A percentile compares a stretch with the other conserved stretches of the same genome.
phyloP scores from a whole-genome alignment of 2,113 vertebrate genomes.

The Sapajus apella region DNA sequence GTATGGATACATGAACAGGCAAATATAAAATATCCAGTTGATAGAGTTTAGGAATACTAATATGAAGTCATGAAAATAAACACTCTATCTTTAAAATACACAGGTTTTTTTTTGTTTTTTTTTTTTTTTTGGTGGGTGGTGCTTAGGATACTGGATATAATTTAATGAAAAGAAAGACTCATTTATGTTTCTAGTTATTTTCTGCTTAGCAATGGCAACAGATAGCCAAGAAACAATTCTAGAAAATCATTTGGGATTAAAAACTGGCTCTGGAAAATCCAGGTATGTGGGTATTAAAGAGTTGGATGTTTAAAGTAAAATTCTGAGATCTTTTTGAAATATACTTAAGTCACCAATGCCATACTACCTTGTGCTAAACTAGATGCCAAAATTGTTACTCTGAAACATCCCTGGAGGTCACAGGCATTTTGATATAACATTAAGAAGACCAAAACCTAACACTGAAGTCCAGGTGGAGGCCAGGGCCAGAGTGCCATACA shows the following conservation, averaged over 20 bases:
- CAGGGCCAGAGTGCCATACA: too few relatives aligned
- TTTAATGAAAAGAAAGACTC: neutral
- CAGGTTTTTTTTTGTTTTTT: neutral
- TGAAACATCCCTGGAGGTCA: neutral
- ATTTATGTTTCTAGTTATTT: slow-evolving; percentile 19
- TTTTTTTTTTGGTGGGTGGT: neutral
- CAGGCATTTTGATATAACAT: neutral
- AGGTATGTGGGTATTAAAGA: neutral
- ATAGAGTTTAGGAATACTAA: neutral
- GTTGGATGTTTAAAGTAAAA: neutral
- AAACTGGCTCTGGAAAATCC: slow-evolving; percentile 8
- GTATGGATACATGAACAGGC: neutral
- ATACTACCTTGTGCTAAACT: neutral
- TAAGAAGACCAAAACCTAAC: neutral
- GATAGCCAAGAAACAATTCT: neutral
- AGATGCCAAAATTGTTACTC: neutral
- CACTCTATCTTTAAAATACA: neutral
- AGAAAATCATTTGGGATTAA: slow-evolving; percentile 33
- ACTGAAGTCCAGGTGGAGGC: neutral
- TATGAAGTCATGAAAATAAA: neutral
- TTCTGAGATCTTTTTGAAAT: neutral
- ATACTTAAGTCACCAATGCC: neutral
- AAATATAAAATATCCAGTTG: neutral
- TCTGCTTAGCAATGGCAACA: neutral
- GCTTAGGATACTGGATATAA: neutral